Percentiles rank a stretch among this genome's conserved stretches.
Evolutionary conservation across 1,140 invertebrate species (phyloP).

Genomic region (fruit fly (Drosophila melanogaster)): DNA sequence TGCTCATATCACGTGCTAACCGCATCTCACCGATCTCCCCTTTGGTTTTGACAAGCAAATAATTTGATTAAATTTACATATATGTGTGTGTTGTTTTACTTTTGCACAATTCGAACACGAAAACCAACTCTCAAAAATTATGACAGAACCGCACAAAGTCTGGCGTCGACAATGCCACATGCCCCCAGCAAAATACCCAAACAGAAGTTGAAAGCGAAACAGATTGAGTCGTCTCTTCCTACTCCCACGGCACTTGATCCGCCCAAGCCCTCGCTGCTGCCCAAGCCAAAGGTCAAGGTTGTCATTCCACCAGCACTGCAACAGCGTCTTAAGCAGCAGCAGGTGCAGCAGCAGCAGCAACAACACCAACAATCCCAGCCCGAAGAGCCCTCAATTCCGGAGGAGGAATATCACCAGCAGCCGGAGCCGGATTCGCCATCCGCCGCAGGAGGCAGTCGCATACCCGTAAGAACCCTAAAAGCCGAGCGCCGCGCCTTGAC

Average conservation of each 20-base stretch:
- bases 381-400: constrained; percentile 56
- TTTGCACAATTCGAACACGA: constrained; percentile 76
- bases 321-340: constrained; percentile 61
- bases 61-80: constrained; percentile 44
- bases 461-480: constrained; percentile 82
- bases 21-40: constrained; percentile 53
- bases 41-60: constrained; percentile 54
- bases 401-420: constrained; percentile 33
- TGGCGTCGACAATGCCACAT: constrained; percentile 50
- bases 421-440: constrained; percentile 32
- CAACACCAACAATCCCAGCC: constrained; percentile 40
- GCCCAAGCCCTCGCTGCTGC: constrained; percentile 78
- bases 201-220: constrained; percentile 36
- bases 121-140: constrained; percentile 57
- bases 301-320: constrained; percentile 79
- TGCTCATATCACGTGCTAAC: constrained; percentile 75
- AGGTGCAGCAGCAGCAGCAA: constrained; percentile 53
- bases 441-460: constrained; percentile 65
- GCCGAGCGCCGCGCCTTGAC: constrained; percentile 76
- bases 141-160: constrained; percentile 74
- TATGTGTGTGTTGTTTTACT: constrained; percentile 62
- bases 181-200: constrained; percentile 72
- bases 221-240: constrained; percentile 28
- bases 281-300: constrained; percentile 84
- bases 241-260: constrained; percentile 38